Evolutionary conservation across 2,113 vertebrate genomes (phyloP).

Genomic region (Leucopsar rothschildi): DNA sequence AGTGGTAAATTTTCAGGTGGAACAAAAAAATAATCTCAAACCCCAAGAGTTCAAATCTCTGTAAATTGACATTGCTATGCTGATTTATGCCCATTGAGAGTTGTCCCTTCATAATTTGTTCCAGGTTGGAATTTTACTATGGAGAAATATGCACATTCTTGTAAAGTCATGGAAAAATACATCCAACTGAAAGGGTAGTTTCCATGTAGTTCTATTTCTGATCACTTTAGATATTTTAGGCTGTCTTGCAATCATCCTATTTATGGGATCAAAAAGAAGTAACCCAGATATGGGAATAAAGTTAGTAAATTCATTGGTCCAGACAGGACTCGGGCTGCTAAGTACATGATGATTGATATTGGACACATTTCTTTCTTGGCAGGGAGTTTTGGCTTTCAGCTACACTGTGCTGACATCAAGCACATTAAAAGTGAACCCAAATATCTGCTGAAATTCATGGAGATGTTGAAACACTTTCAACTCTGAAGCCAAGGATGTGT

Average conservation of each 20-base stretch:
- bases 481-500: slow-evolving; percentile 56
- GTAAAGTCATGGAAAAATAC: not conserved
- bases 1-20: slow-evolving; percentile 16
- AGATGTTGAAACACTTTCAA: slow-evolving; percentile 62
- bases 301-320: slow-evolving; percentile 47
- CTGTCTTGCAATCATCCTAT: slow-evolving; percentile 20
- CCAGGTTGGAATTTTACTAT: slow-evolving; percentile 43
- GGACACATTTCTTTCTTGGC: slow-evolving; percentile 58
- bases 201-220: slow-evolving; percentile 5
- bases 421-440: slow-evolving; percentile 56
- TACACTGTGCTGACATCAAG: slow-evolving; percentile 33
- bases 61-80: slow-evolving; percentile 41
- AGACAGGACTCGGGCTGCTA: slow-evolving; percentile 49
- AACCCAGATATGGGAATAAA: slow-evolving; percentile 38
- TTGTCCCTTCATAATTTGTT: slow-evolving; percentile 50
- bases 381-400: slow-evolving; percentile 52
- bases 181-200: not conserved
- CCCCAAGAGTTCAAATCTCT: not conserved
- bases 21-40: not conserved
- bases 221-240: slow-evolving; percentile 25
- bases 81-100: slow-evolving; percentile 51
- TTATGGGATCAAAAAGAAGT: slow-evolving; percentile 44
- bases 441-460: slow-evolving; percentile 61
- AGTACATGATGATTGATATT: slow-evolving; percentile 53
- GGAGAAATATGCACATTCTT: slow-evolving; percentile 3